Base-by-base conservation (phyloP, 23 tunicate species). In the Botrylloides violaceus region DNA sequence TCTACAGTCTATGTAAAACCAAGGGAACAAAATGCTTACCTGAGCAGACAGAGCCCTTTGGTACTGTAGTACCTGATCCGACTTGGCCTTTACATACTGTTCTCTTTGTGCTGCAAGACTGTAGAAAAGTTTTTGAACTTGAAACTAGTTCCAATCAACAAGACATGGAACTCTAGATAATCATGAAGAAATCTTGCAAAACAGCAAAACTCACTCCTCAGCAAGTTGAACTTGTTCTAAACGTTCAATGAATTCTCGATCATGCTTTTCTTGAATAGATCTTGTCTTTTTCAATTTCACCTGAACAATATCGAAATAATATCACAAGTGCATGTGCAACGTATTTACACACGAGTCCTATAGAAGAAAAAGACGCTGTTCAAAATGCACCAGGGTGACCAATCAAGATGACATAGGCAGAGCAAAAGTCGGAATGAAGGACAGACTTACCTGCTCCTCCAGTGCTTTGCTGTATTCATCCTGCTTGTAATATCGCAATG, bases 181-280 rank as follows among this genome's bases (percentile, higher is more conserved):
- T n/a, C n/a, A n/a, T n/a, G n/a, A n/a, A n/a, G n/a, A n/a, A n/a
- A n/a, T n/a, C n/a, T n/a, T n/a, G n/a, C n/a, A n/a, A n/a, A n/a
- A n/a, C n/a, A n/a, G 15, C 15, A 15, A 43, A 23, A 73, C 98
- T 73, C 48, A 93, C 98, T 85, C 98, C 58, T 93, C 98, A 5
- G 98, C 94, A 7, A 93, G 81, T 73, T 93, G 98, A 30, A 83
- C 85, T 81, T 93, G 98, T 66, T 93, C 92, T 72, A 93, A 63
- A 59, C 85, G 63, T 64, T 93, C 98, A 47, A 87, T 82, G 47
- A 85, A 86, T 59, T 81, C 76, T 3, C 84, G 78, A 58, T 93
- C 98, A 50, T 79, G 80, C 39, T 78, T 62, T 56, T 80, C 82
- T 19, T 77, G 81, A 4, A 24, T 73, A 25, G 85, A 72, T 15